phyloP scores from a whole-genome alignment of 2,888 invertebrate species.

The Dynastes grantii region DNA sequence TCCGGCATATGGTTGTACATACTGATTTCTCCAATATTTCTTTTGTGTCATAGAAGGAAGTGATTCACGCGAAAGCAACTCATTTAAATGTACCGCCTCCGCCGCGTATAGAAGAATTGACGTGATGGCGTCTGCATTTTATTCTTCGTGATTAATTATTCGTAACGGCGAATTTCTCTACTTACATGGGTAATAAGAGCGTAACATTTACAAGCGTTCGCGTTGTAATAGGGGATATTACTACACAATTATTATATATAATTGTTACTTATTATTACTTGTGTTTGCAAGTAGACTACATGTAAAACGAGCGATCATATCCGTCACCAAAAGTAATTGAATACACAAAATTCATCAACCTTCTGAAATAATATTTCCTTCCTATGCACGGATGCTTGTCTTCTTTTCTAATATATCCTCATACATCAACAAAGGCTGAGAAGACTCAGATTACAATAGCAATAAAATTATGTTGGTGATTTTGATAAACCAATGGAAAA shows the following conservation, averaged over 20 bases:
- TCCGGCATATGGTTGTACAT: conserved; percentile 52
- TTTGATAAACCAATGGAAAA: too few species aligned
- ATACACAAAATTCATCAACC: too few species aligned
- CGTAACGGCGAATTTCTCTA: conserved; percentile 43
- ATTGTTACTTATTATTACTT: too few species aligned
- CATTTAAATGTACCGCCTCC: conserved; percentile 1
- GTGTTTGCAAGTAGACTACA: too few species aligned
- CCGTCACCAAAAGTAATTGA: too few species aligned
- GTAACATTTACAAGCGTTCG: conserved; percentile 10
- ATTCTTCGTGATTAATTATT: conserved; percentile 24
- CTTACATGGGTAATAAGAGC: conserved; percentile 48
- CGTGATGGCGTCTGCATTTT: conserved; percentile 4
- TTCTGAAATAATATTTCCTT: too few species aligned
- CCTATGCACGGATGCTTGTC: too few species aligned
- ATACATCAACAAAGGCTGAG: too few species aligned
- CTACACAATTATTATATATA: background rate
- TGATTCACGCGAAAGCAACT: conserved; percentile 26
- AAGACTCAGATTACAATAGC: too few species aligned
- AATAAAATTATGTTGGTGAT: too few species aligned
- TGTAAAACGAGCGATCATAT: too few species aligned
- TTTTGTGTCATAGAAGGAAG: conserved; percentile 22
- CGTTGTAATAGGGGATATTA: background rate
- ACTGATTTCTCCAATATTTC: conserved; percentile 44
- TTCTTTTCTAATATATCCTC: too few species aligned
- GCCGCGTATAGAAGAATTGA: conserved; percentile 4